Evolutionary conservation across 2,888 invertebrate species (phyloP), one percentile per base, ranked within the genome.

Genomic region (Schrankia costaestrigalis): DNA sequence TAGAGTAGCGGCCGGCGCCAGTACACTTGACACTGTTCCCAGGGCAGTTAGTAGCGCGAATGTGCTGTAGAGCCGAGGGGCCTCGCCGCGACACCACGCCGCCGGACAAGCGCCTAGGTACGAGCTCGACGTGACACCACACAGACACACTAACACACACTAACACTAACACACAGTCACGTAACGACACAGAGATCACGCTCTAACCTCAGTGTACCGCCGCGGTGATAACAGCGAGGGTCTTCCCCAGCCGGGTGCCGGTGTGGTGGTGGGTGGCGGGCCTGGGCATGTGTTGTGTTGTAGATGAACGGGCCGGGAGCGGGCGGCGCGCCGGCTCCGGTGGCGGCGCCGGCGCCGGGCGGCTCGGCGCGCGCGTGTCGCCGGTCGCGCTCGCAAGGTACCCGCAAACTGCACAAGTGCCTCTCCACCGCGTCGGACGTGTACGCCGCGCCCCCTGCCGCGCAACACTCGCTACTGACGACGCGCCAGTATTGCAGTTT

Each of bases 381-480:
- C 81, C 94, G 95, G 82, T 94, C 95, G 83, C 94, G 95, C 89
- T 95, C 95, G 88, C 97, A 97, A 95, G 97, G 96, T 95, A 96
- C 95, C 91, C 93, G 94, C 90, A 94, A 93, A 91, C 93, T 95
- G 89, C 94, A 94, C 92, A 95, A 95, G 93, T 95, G 95, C 92
- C 93, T 94, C 89, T 94, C 94, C 89, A 93, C 95, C 78, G 94
- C 94, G 89, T 93, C 93, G 89, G 93, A 94, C 91, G 93, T 93
- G 87, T 93, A 90, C 89, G 89, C 81, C 85, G 89, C 86, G 87
- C 82, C 86, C 79, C 83, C 85, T 89, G 84, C 90, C 89, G 89
- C 86, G 84, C 88, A 83, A 80, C 89, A 91, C 89, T 89, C 89
- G 90, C 91, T 93, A 89, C 92, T 93, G 89, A 92, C 93, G 90